A percentile compares a stretch with the other conserved stretches of the same genome.
phyloP scores from a whole-genome alignment of 1,140 invertebrate species.

The Cydia pomonella region DNA sequence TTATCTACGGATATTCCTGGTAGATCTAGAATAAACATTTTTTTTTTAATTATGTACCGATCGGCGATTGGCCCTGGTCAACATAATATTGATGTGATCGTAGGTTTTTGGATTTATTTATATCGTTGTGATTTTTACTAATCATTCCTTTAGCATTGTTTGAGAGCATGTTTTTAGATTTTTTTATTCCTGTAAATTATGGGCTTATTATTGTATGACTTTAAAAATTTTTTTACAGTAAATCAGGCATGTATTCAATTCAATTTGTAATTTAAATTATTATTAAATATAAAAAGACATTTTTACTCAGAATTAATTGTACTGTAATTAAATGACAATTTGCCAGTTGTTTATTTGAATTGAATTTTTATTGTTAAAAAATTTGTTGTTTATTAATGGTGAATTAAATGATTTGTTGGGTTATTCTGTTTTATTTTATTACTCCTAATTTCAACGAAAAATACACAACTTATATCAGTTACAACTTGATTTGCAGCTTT shows the following conservation, averaged over 20 bases:
- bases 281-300: neutral
- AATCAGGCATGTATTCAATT: neutral
- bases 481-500: no score
- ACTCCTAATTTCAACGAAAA: no score
- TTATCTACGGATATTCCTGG: no score
- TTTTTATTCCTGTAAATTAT: neutral
- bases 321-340: neutral
- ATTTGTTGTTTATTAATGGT: slow-evolving; percentile 4
- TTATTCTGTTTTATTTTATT: neutral
- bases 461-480: neutral
- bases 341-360: neutral
- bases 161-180: neutral
- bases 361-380: slow-evolving; percentile 6
- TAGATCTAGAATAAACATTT: no score
- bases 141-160: slow-evolving; percentile 23
- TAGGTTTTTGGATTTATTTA: neutral
- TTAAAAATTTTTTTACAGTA: neutral
- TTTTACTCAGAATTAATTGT: neutral
- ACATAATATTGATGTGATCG: no score
- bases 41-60: no score
- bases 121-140: slow-evolving; percentile 19
- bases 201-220: neutral
- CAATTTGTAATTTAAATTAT: neutral
- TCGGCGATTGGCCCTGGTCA: no score
- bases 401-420: slow-evolving; percentile 15